These are phyloP conservation scores for Empis stercorea DNA, from an alignment of 2,888 invertebrate genomes.

Conservation along the genomic window DNA sequence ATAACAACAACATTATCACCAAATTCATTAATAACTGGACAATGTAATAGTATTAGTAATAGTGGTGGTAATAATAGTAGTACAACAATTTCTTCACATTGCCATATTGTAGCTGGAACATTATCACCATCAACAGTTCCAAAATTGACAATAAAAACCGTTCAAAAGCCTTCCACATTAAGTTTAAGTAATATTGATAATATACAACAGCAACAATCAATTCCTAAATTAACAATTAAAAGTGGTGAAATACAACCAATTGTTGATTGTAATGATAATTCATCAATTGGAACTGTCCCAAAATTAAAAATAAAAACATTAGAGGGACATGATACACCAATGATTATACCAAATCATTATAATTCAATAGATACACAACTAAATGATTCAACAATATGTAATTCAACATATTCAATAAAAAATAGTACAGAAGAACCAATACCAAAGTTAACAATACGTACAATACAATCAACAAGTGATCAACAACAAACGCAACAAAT, in stretches of 20 bases:
- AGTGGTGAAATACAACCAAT: conserved; percentile 23
- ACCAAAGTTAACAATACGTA: conserved; percentile 13
- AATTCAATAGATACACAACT: conserved; percentile 8
- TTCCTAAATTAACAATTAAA: conserved; percentile 33
- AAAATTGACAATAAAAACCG: conserved; percentile 46
- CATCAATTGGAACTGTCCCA: conserved; percentile 24
- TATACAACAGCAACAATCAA: conserved; percentile 27
- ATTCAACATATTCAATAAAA: not conserved
- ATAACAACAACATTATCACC: conserved; percentile 28
- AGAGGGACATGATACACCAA: conserved; percentile 11
- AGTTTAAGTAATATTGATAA: not conserved
- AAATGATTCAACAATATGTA: not conserved
- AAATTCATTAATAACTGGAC: conserved; percentile 14
- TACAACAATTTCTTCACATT: conserved; percentile 4
- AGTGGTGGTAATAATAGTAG: not conserved
- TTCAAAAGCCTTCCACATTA: conserved; percentile 17
- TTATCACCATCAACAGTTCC: conserved; percentile 36
- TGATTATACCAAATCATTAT: conserved; percentile 12
- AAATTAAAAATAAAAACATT: conserved; percentile 34
- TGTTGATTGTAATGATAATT: conserved; percentile 15
- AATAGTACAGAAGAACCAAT: conserved; percentile 4
- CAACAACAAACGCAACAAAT: not conserved
- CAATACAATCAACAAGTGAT: conserved; percentile 6
- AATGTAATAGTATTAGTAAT: not conserved
- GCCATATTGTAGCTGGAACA: conserved; percentile 13